phyloP scores from a whole-genome alignment of 2,888 invertebrate species.

The Drymonia ruficornis region DNA sequence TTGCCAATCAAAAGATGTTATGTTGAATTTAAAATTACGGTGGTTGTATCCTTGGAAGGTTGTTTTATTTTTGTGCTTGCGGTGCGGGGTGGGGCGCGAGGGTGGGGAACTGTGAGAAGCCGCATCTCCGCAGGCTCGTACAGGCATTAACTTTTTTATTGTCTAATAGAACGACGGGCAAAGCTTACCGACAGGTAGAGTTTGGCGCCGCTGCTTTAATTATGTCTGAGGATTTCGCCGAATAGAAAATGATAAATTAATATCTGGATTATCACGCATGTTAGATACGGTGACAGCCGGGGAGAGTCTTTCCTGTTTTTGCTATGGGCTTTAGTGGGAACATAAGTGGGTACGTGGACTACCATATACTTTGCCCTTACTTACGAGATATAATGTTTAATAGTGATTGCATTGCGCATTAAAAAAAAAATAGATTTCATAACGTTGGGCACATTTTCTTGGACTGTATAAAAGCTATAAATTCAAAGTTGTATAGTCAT shows the following conservation, averaged over 20 bases:
- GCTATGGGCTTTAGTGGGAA: no score
- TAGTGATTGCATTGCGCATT: no score
- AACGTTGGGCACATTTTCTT: not conserved
- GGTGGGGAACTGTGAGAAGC: conserved; percentile 76
- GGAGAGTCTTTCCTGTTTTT: conserved; percentile 4
- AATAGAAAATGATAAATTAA: conserved; percentile 63
- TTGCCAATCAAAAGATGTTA: conserved; percentile 41
- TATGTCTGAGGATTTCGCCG: conserved; percentile 69
- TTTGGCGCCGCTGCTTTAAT: conserved; percentile 79
- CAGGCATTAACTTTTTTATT: conserved; percentile 81
- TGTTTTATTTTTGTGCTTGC: conserved; percentile 72
- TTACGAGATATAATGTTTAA: no score
- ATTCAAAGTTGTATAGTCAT: not conserved
- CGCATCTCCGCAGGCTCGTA: conserved; percentile 66
- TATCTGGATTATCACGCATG: conserved; percentile 49
- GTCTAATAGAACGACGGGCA: conserved; percentile 77
- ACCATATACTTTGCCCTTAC: no score
- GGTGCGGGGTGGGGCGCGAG: conserved; percentile 45
- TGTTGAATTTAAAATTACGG: conserved; percentile 72
- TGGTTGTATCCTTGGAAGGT: conserved; percentile 84
- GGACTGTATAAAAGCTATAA: not conserved
- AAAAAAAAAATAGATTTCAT: no score
- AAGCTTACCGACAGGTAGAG: conserved; percentile 79
- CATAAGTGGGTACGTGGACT: no score
- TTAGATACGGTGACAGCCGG: conserved; percentile 24